A percentile compares a stretch with the other conserved stretches of the same genome.
phyloP scores from a whole-genome alignment of 2,113 vertebrate genomes.

The Leptosomus discolor region DNA sequence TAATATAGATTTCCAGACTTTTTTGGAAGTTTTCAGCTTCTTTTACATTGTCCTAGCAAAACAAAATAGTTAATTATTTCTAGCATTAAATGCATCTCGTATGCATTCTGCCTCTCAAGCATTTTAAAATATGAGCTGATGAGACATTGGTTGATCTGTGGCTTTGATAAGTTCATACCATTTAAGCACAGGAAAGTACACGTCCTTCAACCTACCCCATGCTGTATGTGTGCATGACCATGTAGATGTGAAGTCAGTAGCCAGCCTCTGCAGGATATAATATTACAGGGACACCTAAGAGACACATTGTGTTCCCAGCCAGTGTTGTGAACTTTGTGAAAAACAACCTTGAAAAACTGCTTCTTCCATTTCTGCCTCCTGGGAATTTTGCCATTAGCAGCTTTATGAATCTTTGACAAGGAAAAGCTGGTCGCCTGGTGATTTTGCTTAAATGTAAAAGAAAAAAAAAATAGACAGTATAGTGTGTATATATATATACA shows the following conservation, averaged over 20 bases:
- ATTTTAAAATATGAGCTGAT: background rate
- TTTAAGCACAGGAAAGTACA: background rate
- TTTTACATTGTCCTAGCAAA: background rate
- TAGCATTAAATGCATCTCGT: background rate
- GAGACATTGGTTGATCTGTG: background rate
- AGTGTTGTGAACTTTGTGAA: background rate
- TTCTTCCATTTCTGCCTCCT: background rate
- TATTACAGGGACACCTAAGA: background rate
- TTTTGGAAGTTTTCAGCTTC: background rate
- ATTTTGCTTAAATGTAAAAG: background rate
- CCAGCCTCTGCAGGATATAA: background rate
- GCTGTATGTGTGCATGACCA: background rate
- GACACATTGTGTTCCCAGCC: background rate
- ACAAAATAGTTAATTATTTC: background rate
- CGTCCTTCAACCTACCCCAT: background rate
- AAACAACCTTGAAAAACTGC: background rate
- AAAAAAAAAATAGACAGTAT: background rate
- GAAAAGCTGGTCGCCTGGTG: background rate
- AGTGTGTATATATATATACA: no score
- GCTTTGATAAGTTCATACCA: background rate
- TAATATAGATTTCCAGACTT: background rate
- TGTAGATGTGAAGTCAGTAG: background rate
- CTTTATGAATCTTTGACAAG: background rate
- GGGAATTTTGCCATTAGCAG: background rate
- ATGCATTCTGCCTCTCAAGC: background rate